These are phyloP conservation scores for Xanthia togata DNA, from an alignment of 2,888 invertebrate species.

Conservation along the genomic window DNA sequence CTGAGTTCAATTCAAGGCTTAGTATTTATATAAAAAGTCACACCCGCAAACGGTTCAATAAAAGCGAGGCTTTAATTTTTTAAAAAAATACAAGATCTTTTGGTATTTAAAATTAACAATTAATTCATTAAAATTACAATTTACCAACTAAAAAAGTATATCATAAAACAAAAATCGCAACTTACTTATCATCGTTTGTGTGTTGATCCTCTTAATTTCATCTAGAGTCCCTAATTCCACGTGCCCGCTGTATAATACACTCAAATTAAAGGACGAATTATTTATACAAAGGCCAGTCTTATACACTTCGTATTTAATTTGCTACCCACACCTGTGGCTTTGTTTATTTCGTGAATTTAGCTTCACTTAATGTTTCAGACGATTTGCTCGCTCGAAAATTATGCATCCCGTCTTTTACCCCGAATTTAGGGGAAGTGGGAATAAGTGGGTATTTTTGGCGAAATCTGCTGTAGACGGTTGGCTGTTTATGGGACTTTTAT, in stretches of 20 bases:
- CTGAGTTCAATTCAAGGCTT: too few species aligned
- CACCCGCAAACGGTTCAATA: too few species aligned
- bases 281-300: constrained; percentile 77
- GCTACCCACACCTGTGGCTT: constrained; percentile 83
- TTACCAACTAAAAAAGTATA: background rate
- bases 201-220: constrained; percentile 32
- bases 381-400: constrained; percentile 72
- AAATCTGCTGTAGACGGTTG: constrained; percentile 50
- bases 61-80: too few species aligned
- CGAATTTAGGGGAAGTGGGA: constrained; percentile 49
- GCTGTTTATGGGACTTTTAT: constrained; percentile 42
- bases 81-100: background rate
- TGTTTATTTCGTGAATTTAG: constrained; percentile 82
- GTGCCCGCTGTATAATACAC: constrained; percentile 61
- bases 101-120: background rate
- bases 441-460: constrained; percentile 56
- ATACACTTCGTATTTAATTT: constrained; percentile 79
- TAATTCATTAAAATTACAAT: background rate
- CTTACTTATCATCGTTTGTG: background rate
- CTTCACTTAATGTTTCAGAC: constrained; percentile 73
- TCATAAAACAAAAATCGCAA: constrained; percentile 18
- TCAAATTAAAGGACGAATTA: constrained; percentile 79
- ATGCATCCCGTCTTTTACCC: constrained; percentile 56
- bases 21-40: too few species aligned
- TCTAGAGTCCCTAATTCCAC: constrained; percentile 39